Conservation (phyloP, 2,113 vertebrate genomes). For the Petromus typicus region DNA sequence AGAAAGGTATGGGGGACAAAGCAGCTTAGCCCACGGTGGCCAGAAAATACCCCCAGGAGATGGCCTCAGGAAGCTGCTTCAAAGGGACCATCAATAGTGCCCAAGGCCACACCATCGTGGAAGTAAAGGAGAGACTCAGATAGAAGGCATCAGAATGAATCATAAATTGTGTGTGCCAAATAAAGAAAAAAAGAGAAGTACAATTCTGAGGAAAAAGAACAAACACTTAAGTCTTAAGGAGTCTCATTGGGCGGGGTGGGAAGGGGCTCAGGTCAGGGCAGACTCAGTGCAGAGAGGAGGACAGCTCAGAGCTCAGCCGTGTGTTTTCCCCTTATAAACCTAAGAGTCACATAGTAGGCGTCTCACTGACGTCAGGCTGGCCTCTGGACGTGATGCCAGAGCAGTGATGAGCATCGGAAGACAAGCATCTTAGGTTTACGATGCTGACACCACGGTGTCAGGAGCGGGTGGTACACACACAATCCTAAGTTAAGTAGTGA, state of each 20-base stretch:
- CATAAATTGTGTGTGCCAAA: neutral
- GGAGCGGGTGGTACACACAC: neutral
- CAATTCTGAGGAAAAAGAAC: neutral
- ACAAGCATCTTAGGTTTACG: neutral
- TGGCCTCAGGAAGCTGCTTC: neutral
- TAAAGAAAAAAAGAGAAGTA: neutral
- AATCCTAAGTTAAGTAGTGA: neutral
- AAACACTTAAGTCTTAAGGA: neutral
- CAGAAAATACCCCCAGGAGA: neutral
- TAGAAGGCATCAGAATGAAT: conserved; percentile 9
- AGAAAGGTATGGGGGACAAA: neutral
- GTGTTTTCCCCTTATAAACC: neutral
- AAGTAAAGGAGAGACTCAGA: neutral
- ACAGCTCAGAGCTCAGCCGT: neutral
- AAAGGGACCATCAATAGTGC: neutral
- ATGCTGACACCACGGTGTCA: neutral
- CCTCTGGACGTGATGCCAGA: neutral
- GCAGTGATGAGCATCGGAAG: neutral
- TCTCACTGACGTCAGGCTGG: neutral
- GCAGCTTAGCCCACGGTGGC: neutral
- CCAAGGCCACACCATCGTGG: neutral
- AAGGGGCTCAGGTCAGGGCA: neutral
- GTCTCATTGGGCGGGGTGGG: neutral
- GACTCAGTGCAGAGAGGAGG: neutral
- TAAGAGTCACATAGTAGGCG: neutral